Conservation (phyloP, 2,888 invertebrate genomes). For the Oxyteleia sp. region DNA sequence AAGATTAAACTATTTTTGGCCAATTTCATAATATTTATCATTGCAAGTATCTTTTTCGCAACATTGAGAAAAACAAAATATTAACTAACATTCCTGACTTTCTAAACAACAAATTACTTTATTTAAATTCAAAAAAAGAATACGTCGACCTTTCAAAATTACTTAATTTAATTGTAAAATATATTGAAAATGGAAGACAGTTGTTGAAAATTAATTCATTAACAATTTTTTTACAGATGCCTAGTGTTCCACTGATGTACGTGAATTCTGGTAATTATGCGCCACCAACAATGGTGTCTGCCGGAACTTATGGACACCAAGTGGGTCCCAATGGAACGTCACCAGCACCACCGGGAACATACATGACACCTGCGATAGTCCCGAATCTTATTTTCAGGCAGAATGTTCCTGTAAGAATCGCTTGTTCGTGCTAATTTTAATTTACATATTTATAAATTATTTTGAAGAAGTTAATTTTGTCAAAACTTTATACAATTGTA, state of each 20-base stretch:
- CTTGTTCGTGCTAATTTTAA: background rate
- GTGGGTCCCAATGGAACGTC: constrained; percentile 82
- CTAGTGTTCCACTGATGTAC: constrained; percentile 85
- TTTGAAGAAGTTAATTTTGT: no score
- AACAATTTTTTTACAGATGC: constrained; percentile 81
- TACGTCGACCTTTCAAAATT: no score
- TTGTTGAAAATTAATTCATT: no score
- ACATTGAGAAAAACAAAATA: no score
- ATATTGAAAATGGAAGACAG: constrained; percentile 8
- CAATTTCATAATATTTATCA: background rate
- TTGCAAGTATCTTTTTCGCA: no score
- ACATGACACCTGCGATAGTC: constrained; percentile 84
- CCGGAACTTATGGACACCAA: constrained; percentile 84
- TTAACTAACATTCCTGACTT: no score
- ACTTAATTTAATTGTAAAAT: no score
- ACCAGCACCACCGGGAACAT: constrained; percentile 83
- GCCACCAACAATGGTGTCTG: constrained; percentile 82
- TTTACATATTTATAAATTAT: background rate
- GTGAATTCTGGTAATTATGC: constrained; percentile 85
- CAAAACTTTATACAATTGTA: no score
- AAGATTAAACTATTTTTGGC: background rate
- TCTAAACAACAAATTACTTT: no score
- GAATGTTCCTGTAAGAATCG: constrained; percentile 84
- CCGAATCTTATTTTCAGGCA: constrained; percentile 86
- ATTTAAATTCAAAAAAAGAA: no score